Base-by-base conservation (phyloP, 2,888 invertebrate species). In the Cantharis rufa region DNA sequence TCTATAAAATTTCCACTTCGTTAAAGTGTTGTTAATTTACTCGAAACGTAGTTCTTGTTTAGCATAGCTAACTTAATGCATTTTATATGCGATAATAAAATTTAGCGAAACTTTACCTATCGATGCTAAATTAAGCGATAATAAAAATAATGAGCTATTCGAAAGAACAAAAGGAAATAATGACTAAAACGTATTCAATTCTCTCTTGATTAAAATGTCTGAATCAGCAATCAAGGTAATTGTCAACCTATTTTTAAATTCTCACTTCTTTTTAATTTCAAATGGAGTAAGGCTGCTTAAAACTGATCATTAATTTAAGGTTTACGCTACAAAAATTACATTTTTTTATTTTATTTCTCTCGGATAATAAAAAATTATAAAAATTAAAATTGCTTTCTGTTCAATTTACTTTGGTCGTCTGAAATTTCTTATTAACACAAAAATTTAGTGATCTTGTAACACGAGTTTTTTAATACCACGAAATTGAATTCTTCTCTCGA, bases 151-250 rank as follows among this genome's bases (percentile, higher is more conserved):
- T 69, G 70, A 74, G 74, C 70, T 28, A 62, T 28, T 21, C 62
- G 70, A 13, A 21, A 64, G 13, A n/a, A 61, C 27, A 69, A 74
- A 74, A 70, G 63, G 28, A 24, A 62, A 64, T 70, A 73, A 70
- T 48, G 74, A 70, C 27, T 28, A 27, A 64, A 70, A 70, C 75
- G 71, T 68, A 71, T 71, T 71, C 75, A 66, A 68, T 75, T 75
- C 62, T 71, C 69, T 69, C 68, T 64, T 70, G 75, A 75, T 75
- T 75, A 75, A 68, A 75, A 21, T 64, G 75, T 62, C 75, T 71
- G 71, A 77, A 71, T 74, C 74, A 69, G 74, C 74, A 77, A 77
- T 77, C 71, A 77, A 71, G 69, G 74, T 77, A 77, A 77, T 77
- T 77, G 77, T 68, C 76, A 61, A 69, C 61, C 72, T 71, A 74